These are phyloP conservation scores for Microctenopoma lineatum DNA, from an alignment of 2,797 vertebrate genomes.

Conservation along the genomic window DNA sequence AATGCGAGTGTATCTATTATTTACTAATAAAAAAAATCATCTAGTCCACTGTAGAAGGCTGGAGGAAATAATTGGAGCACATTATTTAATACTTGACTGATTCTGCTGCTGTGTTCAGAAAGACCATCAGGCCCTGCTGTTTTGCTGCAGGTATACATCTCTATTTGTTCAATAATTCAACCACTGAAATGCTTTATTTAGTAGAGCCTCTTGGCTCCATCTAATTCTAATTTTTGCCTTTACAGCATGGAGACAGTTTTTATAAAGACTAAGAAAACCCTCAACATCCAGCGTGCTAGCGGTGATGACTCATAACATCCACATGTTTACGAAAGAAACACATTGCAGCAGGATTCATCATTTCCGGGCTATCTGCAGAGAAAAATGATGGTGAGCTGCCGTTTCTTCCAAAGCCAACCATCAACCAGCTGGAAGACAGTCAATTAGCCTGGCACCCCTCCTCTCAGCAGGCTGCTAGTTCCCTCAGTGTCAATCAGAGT, in stretches of 20 bases:
- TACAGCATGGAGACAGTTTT: slow-evolving; percentile 52
- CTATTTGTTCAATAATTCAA: slow-evolving; percentile 79
- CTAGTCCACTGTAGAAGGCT: slow-evolving; percentile 20
- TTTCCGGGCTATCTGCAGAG: slow-evolving; percentile 43
- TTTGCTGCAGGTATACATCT: slow-evolving; percentile 78
- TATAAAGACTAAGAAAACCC: slow-evolving; percentile 42
- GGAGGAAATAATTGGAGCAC: slow-evolving; percentile 58
- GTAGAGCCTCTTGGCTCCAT: slow-evolving; percentile 57
- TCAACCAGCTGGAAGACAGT: slow-evolving; percentile 70
- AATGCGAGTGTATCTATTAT: slow-evolving; percentile 23
- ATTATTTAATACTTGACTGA: slow-evolving; percentile 70
- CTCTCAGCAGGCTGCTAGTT: slow-evolving; percentile 55
- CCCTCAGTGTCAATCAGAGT: slow-evolving; percentile 73
- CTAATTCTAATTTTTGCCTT: slow-evolving; percentile 66
- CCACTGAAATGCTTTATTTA: slow-evolving; percentile 74
- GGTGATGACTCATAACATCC: slow-evolving; percentile 39
- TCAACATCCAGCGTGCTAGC: slow-evolving; percentile 26
- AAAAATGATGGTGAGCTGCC: slow-evolving; percentile 43
- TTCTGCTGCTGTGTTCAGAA: slow-evolving; percentile 55
- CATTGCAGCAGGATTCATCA: slow-evolving; percentile 42
- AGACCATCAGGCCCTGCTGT: slow-evolving; percentile 49
- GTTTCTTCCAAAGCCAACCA: slow-evolving; percentile 55
- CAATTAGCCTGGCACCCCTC: slow-evolving; percentile 70
- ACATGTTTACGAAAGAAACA: slow-evolving; percentile 46
- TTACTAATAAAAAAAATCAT: slow-evolving; percentile 38